phyloP scores from a whole-genome alignment of 2,888 invertebrate species.

The Hemistola chrysoprasaria region DNA sequence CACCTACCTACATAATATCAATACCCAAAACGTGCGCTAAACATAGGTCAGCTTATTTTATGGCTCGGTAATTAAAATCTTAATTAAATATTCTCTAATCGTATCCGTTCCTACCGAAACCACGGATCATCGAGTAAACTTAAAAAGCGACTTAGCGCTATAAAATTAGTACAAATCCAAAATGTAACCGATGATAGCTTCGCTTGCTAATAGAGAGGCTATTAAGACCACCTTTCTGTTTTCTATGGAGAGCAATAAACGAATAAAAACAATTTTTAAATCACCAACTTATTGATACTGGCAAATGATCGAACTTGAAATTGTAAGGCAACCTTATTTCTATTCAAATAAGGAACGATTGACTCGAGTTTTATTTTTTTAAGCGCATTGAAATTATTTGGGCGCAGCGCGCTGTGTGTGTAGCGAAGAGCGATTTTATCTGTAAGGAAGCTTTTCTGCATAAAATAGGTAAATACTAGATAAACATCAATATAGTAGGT shows the following conservation, averaged over 20 bases:
- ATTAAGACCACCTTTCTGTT: constrained; percentile 66
- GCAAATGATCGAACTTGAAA: not conserved
- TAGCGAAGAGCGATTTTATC: constrained; percentile 26
- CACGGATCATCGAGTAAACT: constrained; percentile 54
- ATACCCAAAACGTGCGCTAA: constrained; percentile 7
- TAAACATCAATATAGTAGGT: too few relatives aligned
- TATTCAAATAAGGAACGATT: constrained; percentile 26
- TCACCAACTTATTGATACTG: too few relatives aligned
- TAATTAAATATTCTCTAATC: constrained; percentile 39
- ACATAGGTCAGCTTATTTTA: constrained; percentile 13
- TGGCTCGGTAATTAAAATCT: constrained; percentile 25
- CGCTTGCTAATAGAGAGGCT: constrained; percentile 55
- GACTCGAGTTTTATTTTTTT: constrained; percentile 25
- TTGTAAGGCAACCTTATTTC: constrained; percentile 19
- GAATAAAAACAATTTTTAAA: constrained; percentile 41
- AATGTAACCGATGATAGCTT: constrained; percentile 55
- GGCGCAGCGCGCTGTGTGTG: constrained; percentile 34
- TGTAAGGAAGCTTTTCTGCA: constrained; percentile 36
- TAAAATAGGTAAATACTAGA: not conserved
- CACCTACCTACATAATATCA: not conserved
- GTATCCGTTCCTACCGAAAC: constrained; percentile 40
- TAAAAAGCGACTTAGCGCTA: constrained; percentile 51
- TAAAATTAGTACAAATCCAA: constrained; percentile 66
- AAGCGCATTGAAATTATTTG: constrained; percentile 30
- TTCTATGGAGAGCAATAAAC: constrained; percentile 64